Evolutionary conservation across 2,888 invertebrate species (phyloP), one percentile per base, ranked within the genome.

Genomic region (Copidosoma aretas): DNA sequence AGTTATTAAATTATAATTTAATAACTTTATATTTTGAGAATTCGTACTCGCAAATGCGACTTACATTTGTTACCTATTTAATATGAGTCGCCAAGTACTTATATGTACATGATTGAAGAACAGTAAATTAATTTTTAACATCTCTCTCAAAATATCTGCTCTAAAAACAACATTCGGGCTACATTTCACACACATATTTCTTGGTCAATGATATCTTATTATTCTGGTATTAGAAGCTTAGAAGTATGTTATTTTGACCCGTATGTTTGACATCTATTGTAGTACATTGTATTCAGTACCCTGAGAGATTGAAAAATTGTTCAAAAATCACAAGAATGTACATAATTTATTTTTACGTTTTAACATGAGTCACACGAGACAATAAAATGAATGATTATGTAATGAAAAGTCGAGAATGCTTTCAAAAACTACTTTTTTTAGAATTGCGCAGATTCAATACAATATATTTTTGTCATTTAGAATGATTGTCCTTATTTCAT

Each of bases 371-470:
- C 60, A 64, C 63, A 64, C 54, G 15, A 70, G 51, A 60, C 39
- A 53, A 66, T 56, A 60, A 66, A 60, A 60, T n/a, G 51, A 65
- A 60, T 60, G 52, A 54, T 46, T 58, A 58, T 60, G 43, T 56
- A 64, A 68, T 67, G 25, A 58, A 54, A 62, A 65, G 52, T 69
- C 63, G 68, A 68, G 61, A 64, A 66, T 67, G 67, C 65, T 71
- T 71, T 67, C 61, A 63, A 60, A 64, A 64, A 60, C 51, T 43
- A 60, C 17, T 43, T 51, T 14, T 56, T 67, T 61, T 32, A 43
- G 65, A 63, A 62, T 52, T 65, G 52, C 54, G 70, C 71, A 65
- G 51, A 15, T 62, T 60, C 52, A 3, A 39, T 63, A 54, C 25
- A 60, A 60, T 24, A 60, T 52, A 54, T 58, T 22, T 49, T 46